Base-by-base conservation (phyloP, 2,888 invertebrate species). In the Drosophila tripunctata region DNA sequence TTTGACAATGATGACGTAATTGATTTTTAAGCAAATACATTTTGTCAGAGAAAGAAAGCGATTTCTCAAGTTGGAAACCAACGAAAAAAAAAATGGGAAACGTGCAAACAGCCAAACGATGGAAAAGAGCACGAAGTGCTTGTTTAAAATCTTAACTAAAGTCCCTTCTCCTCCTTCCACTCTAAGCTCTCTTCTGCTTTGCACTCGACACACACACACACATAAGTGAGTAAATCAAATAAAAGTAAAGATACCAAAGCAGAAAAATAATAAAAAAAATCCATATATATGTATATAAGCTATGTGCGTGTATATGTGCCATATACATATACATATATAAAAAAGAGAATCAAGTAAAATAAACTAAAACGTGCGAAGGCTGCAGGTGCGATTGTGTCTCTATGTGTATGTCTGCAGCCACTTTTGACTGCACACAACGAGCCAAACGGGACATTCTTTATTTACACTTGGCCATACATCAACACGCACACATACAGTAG, bases 1-100 rank as follows among this genome's bases (percentile, higher is more conserved):
- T 75, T 67, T 85, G 62, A 87, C 83, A 87, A 84, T 87, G 86
- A 85, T 87, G 88, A 87, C 83, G 80, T 84, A 84, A 84, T 84
- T 84, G 83, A 86, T 87, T 84, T 87, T 82, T 71, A 83, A 86
- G 83, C 75, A 84, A 84, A 83, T 71, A 83, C 72, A 72, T 67
- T 82, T 78, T 73, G 67, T 62, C 64, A 63, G 65, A 43, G 60
- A 55, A 61, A 45, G 14, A 43, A 43, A n/a, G 4, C 55, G 54
- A 64, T 64, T 69, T 48, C 48, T 41, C 43, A 51, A 40, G 52
- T 48, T 48, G 27, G 22, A 33, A 14, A 36, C 27, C 10, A 27
- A 10, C 10, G 8, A 3, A 10, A 17, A 30, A 45, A 33, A 45
- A 43, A 40, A 27, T 38, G 56, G 31, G 47, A 24, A 58, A 62